Evolutionary conservation across 30 jellyfish, hydroid and myxozoan species (phyloP).

Genomic region (Turritopsis rubra): DNA sequence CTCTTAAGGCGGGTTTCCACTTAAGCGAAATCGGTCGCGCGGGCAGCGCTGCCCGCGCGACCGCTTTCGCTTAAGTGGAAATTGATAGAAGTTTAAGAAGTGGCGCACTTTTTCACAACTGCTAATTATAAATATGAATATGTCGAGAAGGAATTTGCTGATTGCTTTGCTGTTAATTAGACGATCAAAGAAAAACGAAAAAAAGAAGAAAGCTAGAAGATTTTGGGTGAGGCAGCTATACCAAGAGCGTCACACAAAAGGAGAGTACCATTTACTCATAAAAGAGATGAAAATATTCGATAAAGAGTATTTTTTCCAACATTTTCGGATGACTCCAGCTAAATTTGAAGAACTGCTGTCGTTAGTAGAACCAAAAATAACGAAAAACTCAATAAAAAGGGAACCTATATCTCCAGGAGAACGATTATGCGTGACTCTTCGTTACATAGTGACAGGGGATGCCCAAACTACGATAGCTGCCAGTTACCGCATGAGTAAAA

Average conservation of each 20-base stretch:
- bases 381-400: conserved; percentile 24
- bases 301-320: conserved; percentile 22
- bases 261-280: not conserved
- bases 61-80: too few species aligned
- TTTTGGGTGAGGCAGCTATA: not conserved
- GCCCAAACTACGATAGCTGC: conserved; percentile 55
- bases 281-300: conserved; percentile 18
- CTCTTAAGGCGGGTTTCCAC: too few species aligned
- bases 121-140: not conserved
- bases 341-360: conserved; percentile 30
- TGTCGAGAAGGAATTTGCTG: not conserved
- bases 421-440: conserved; percentile 34
- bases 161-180: not conserved
- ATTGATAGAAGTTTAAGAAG: not conserved
- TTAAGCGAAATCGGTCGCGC: too few species aligned
- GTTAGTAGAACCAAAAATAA: conserved; percentile 26
- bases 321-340: conserved; percentile 33
- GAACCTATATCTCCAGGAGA: conserved; percentile 47
- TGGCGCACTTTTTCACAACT: not conserved
- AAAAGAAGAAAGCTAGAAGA: too few species aligned
- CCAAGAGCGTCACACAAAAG: not conserved
- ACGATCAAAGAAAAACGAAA: not conserved
- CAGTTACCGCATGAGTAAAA: conserved; percentile 36
- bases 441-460: conserved; percentile 41
- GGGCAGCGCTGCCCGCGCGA: too few species aligned